A percentile compares a stretch with the other conserved stretches of the same genome.
Conservation (phyloP, 2,113 vertebrate species). For the Ancistrus triradiatus region DNA sequence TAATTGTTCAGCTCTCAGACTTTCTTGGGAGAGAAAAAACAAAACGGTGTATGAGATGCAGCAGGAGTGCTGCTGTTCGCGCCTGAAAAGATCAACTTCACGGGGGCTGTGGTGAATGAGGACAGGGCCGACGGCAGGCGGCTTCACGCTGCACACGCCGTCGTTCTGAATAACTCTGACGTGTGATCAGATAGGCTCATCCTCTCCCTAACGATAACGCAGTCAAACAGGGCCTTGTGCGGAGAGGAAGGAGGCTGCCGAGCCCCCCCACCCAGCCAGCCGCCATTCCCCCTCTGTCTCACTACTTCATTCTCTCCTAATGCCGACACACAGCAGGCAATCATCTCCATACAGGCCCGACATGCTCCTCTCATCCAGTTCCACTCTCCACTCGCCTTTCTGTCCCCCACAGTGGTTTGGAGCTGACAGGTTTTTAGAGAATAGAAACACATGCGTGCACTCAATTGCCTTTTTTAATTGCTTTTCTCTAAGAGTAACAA, state of each 20-base stretch:
- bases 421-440: slow-evolving; percentile 58
- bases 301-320: slow-evolving; percentile 45
- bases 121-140: slow-evolving; percentile 47
- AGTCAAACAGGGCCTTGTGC: slow-evolving; percentile 57
- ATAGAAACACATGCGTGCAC: slow-evolving; percentile 53
- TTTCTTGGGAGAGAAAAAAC: neutral
- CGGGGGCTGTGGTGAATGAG: slow-evolving; percentile 1
- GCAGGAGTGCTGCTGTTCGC: neutral
- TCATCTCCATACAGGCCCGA: slow-evolving; percentile 43
- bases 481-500: slow-evolving; percentile 65
- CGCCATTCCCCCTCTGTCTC: slow-evolving; percentile 28
- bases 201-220: slow-evolving; percentile 50
- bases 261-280: neutral
- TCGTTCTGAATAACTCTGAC: slow-evolving; percentile 53
- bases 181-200: slow-evolving; percentile 53
- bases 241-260: slow-evolving; percentile 32
- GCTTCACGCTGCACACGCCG: slow-evolving; percentile 44
- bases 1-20: no score
- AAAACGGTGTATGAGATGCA: no score
- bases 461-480: slow-evolving; percentile 64
- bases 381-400: slow-evolving; percentile 2
- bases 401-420: slow-evolving; percentile 24
- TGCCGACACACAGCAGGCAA: slow-evolving; percentile 42
- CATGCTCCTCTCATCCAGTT: slow-evolving; percentile 21
- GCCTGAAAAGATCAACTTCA: slow-evolving; percentile 26